Percentiles rank a stretch among this genome's conserved stretches.
phyloP scores from a whole-genome alignment of 2,113 vertebrate species.

The Phainopepla nitens region DNA sequence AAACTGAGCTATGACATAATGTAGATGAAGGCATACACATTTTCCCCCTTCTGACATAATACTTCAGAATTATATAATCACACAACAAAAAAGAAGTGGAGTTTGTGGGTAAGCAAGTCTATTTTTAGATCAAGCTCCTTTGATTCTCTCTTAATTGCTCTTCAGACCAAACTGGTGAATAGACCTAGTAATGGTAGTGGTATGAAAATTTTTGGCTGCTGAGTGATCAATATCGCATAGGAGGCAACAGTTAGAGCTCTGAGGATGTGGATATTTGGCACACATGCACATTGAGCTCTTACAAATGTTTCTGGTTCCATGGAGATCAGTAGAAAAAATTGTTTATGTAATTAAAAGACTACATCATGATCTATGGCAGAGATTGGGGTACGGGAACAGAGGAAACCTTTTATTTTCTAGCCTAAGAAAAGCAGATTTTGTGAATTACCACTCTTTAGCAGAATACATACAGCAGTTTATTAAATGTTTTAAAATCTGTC shows the following conservation, averaged over 20 bases:
- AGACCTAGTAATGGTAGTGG: not conserved
- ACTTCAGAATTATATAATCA: not conserved
- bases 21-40: not conserved
- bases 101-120: not conserved
- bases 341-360: not conserved
- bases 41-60: not conserved
- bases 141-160: not conserved
- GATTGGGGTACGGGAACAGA: not conserved
- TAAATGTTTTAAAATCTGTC: not conserved
- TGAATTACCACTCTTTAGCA: not conserved
- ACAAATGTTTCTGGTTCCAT: not conserved
- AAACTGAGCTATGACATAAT: not conserved
- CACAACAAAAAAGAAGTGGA: not conserved
- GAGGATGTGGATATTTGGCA: not conserved
- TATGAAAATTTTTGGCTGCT: not conserved
- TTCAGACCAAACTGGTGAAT: not conserved
- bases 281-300: not conserved
- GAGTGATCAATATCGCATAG: not conserved
- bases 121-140: not conserved
- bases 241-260: not conserved
- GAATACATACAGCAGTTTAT: not conserved
- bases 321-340: not conserved
- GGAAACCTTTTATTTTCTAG: not conserved
- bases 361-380: not conserved
- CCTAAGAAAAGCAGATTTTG: not conserved